These are phyloP conservation scores for Poliocrania exsul DNA, from an alignment of 2,797 vertebrate genomes.

Conservation along the genomic window DNA sequence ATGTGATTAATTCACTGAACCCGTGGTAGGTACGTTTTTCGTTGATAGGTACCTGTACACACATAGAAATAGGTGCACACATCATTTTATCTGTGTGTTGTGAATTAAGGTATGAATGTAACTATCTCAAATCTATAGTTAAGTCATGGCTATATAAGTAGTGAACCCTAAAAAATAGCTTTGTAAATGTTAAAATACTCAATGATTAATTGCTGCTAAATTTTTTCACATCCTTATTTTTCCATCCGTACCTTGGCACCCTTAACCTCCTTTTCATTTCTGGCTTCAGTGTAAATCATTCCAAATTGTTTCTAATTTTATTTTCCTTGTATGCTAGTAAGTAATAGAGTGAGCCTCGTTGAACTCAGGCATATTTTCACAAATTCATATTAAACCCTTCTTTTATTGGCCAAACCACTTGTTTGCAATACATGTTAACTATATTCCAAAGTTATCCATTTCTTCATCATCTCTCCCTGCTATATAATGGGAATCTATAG, in stretches of 20 bases:
- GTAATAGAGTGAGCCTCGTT: background rate
- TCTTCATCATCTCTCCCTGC: background rate
- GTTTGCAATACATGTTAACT: background rate
- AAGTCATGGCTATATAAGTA: background rate
- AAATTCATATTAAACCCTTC: background rate
- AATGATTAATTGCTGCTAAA: background rate
- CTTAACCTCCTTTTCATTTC: background rate
- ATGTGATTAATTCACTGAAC: background rate
- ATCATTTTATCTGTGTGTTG: background rate
- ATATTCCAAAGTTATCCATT: background rate
- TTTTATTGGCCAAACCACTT: background rate
- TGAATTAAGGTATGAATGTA: background rate
- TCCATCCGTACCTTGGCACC: background rate
- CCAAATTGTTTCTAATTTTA: background rate
- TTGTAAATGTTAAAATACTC: background rate
- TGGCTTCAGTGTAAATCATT: background rate
- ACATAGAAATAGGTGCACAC: background rate
- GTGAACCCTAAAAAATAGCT: background rate
- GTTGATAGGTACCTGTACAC: background rate
- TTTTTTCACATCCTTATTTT: background rate
- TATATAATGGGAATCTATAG: background rate
- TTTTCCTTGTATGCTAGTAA: background rate
- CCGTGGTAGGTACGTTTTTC: background rate
- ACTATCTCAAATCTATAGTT: background rate
- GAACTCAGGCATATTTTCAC: background rate